phyloP scores from a whole-genome alignment of 2,113 vertebrate genomes.

The Regulus satrapa region DNA sequence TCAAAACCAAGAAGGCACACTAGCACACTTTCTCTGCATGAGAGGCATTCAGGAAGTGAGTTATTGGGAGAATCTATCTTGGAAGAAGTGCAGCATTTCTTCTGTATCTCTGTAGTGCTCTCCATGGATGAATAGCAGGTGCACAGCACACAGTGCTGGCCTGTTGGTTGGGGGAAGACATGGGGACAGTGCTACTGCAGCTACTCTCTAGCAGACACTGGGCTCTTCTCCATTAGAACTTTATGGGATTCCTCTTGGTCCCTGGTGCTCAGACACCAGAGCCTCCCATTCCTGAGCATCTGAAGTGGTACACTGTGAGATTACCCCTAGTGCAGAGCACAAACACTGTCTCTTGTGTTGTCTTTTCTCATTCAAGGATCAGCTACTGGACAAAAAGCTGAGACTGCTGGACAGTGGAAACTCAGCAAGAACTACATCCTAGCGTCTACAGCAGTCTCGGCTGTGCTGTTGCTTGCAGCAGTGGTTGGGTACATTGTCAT shows the following conservation, averaged over 20 bases:
- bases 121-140: neutral
- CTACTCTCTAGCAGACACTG: neutral
- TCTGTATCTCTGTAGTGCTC: neutral
- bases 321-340: neutral
- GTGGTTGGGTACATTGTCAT: neutral
- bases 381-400: fast-evolving
- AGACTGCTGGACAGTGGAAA: too few relatives aligned
- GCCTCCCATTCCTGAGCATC: too few relatives aligned
- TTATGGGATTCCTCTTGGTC: neutral
- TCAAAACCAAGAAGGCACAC: neutral
- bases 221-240: neutral
- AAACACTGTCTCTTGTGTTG: fast-evolving
- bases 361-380: neutral
- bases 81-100: neutral
- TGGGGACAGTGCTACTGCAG: neutral
- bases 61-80: neutral
- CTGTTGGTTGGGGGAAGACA: too few relatives aligned
- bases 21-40: fast-evolving
- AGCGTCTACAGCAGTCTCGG: fast-evolving
- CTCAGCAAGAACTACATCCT: neutral
- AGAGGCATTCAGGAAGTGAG: neutral
- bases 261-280: neutral
- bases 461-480: neutral
- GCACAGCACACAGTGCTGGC: too few relatives aligned
- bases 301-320: fast-evolving